These are phyloP conservation scores for Lanistes nyassanus DNA, from an alignment of 1,140 invertebrate species.

Conservation along the genomic window DNA sequence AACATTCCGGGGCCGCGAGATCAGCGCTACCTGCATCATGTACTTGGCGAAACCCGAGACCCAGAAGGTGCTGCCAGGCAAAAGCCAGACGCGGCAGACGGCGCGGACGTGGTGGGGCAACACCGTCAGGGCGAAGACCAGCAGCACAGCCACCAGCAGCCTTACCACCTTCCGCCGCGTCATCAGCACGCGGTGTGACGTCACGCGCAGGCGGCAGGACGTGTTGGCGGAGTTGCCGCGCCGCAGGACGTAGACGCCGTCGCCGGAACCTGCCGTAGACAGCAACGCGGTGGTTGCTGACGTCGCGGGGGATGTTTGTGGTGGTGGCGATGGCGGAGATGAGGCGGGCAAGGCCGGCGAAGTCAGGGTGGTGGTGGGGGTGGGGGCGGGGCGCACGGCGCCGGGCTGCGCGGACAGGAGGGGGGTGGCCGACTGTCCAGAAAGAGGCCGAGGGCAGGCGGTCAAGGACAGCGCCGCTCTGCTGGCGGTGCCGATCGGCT, in stretches of 20 bases:
- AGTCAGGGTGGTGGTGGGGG: too few species aligned
- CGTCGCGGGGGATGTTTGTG: constrained; percentile 82
- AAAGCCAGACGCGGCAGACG: constrained; percentile 74
- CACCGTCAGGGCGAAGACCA: constrained; percentile 85
- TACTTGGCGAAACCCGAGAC: constrained; percentile 76
- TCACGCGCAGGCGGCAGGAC: constrained; percentile 74
- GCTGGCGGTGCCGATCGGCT: too few species aligned
- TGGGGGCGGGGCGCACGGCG: too few species aligned
- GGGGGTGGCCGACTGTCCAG: too few species aligned
- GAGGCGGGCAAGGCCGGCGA: too few species aligned
- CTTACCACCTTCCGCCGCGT: constrained; percentile 69
- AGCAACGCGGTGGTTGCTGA: constrained; percentile 72
- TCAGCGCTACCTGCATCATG: not conserved
- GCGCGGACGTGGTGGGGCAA: constrained; percentile 85
- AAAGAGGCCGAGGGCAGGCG: too few species aligned
- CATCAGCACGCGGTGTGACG: constrained; percentile 44
- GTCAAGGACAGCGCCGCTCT: too few species aligned
- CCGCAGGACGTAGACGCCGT: not conserved
- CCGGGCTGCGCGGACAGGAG: too few species aligned
- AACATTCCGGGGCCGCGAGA: too few species aligned
- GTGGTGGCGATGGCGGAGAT: too few species aligned
- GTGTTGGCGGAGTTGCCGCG: constrained; percentile 10
- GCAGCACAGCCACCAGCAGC: constrained; percentile 83
- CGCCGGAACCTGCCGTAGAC: not conserved
- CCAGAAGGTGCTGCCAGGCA: constrained; percentile 71